Percentiles rank a stretch among this genome's conserved stretches.
phyloP scores from a whole-genome alignment of 1,140 invertebrate species.

The Drosophila nannoptera region DNA sequence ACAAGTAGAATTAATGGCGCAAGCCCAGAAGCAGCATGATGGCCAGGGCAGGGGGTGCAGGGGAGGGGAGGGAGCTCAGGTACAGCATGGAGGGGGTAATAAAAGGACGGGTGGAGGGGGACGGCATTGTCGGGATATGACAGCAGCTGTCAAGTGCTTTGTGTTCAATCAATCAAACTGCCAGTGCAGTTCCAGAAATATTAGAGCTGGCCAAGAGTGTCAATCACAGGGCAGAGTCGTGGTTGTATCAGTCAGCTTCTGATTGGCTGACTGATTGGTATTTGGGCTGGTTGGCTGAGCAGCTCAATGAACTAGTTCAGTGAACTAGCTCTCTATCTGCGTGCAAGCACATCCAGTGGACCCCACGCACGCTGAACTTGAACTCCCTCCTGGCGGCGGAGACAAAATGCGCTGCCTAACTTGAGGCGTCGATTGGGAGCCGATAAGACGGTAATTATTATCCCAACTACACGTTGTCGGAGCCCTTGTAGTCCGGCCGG shows the following conservation, averaged over 20 bases:
- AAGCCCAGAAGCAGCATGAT: not conserved
- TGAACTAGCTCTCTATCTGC: not conserved
- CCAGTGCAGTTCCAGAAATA: conserved; percentile 41
- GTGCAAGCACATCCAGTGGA: not conserved
- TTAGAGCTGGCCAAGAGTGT: conserved; percentile 32
- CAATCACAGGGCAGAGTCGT: conserved; percentile 7
- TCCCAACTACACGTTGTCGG: conserved; percentile 22
- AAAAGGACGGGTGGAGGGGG: too few species aligned
- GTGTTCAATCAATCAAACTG: conserved; percentile 67
- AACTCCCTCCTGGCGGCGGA: conserved; percentile 16
- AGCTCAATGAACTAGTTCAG: not conserved
- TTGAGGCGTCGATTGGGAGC: conserved; percentile 42
- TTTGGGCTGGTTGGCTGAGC: not conserved
- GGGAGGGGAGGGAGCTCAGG: not conserved
- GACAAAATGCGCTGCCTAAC: conserved; percentile 57
- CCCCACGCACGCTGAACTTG: conserved; percentile 57
- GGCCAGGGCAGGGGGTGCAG: too few species aligned
- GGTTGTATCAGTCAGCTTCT: too few species aligned
- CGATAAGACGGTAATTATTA: conserved; percentile 45
- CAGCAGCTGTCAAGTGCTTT: conserved; percentile 36
- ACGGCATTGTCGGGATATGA: not conserved
- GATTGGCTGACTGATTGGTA: not conserved
- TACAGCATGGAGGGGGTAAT: conserved; percentile 35
- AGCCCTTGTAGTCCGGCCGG: not conserved
- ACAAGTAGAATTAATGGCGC: conserved; percentile 39